Evolutionary conservation across 2,113 vertebrate species (phyloP), one percentile per base, ranked within the genome.

Genomic region (Meriones unguiculatus): DNA sequence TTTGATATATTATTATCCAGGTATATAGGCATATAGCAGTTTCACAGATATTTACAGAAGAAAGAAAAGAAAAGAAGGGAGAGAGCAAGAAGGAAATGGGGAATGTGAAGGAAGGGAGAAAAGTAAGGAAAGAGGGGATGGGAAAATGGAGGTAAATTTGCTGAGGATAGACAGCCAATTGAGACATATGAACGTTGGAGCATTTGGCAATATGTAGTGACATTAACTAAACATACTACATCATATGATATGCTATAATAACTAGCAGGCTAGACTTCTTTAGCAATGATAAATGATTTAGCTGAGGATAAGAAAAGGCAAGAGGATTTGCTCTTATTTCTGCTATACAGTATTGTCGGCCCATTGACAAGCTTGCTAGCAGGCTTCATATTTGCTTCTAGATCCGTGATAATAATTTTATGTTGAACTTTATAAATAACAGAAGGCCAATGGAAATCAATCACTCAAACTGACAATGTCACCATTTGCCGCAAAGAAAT

Each of bases 371-470:
- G 64, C 59, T 88, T 14, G 8, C 28, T 95, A 24, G 69, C 7
- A 35, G 50, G 7, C 30, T 97, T 35, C 24, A 32, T 70, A 64
- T 82, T 89, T 77, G 76, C 57, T 82, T 95, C 15, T 72, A 62
- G 17, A 86, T 86, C 76, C 57, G 57, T 22, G 54, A 84, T 64
- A 92, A 76, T 85, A 24, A 93, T 80, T 82, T n/a, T 78, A 52
- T 64, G 86, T 72, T 59, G 87, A 87, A 54, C 25, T 84, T 84
- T 81, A 65, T 57, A 90, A 78, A 69, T 46, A 88, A 41, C 35
- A 70, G 41, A 96, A 94, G 93, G 78, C 24, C 46, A 93, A 32
- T 65, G 57, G 89, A 41, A 96, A 92, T 41, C 81, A 88, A 76
- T 28, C 24, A 64, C 38, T 85, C 88, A 95, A 94, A 88, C 15